Evolutionary conservation across 2,888 invertebrate species (phyloP).

Genomic region (Drosophila demipolita): DNA sequence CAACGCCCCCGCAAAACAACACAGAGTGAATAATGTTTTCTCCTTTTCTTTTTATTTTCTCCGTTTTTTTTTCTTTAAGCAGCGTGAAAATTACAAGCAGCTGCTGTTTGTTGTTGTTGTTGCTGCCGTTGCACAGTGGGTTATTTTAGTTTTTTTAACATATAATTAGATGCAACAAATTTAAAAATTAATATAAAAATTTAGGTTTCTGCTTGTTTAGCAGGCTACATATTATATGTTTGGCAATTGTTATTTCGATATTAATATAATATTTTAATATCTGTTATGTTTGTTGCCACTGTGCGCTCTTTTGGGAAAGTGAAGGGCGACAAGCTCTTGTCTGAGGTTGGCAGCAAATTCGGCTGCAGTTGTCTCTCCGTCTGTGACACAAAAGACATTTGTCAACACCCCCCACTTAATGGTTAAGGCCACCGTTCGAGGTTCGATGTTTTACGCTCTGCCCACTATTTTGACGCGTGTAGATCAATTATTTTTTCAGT

Average conservation of each 20-base stretch:
- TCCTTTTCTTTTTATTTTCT: slow-evolving; percentile 17
- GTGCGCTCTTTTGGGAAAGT: slow-evolving; percentile 36
- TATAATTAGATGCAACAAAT: not conserved
- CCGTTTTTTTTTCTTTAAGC: slow-evolving; percentile 32
- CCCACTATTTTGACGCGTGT: slow-evolving; percentile 76
- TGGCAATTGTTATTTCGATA: not conserved
- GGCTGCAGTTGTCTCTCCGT: slow-evolving; percentile 35
- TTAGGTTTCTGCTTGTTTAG: not conserved
- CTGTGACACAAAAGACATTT: slow-evolving; percentile 75
- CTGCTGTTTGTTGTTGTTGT: slow-evolving; percentile 51
- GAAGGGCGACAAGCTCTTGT: slow-evolving; percentile 52
- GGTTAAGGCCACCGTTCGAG: slow-evolving; percentile 34
- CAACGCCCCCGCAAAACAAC: slow-evolving; percentile 60
- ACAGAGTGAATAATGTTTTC: slow-evolving; percentile 70
- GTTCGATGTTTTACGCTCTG: slow-evolving; percentile 8
- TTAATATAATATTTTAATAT: not conserved
- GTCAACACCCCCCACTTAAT: slow-evolving; percentile 79
- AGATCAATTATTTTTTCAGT: slow-evolving; percentile 67
- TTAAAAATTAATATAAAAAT: not conserved
- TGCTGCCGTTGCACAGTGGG: slow-evolving; percentile 40
- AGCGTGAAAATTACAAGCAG: slow-evolving; percentile 80
- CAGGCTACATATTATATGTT: rapidly evolving
- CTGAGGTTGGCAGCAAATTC: slow-evolving; percentile 27
- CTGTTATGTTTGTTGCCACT: slow-evolving; percentile 10
- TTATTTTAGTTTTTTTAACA: not conserved